phyloP scores from a whole-genome alignment of 2,797 vertebrate genomes.

The Tadarida brasiliensis region DNA sequence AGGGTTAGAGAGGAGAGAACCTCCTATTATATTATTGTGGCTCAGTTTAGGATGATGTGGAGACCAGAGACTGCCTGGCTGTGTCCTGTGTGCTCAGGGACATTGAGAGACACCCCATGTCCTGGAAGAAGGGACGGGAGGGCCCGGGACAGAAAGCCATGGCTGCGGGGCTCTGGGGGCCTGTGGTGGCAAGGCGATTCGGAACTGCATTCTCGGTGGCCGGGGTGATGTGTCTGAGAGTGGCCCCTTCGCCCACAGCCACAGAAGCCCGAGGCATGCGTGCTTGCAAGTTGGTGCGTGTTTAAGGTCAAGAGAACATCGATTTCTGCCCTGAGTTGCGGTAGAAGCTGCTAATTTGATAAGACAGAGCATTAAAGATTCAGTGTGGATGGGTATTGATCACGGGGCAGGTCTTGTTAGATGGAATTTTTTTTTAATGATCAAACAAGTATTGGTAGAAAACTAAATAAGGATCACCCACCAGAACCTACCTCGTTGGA shows the following conservation, averaged over 20 bases:
- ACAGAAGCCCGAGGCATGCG: fast-evolving
- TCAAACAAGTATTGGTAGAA: slow-evolving; percentile 78
- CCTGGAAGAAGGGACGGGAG: neutral
- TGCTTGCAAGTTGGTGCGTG: slow-evolving; percentile 61
- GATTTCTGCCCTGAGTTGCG: slow-evolving; percentile 76
- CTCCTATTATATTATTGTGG: neutral
- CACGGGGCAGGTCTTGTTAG: slow-evolving; percentile 76
- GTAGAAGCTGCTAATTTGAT: slow-evolving; percentile 79
- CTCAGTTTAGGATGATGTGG: neutral
- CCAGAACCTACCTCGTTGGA: neutral
- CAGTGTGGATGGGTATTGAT: slow-evolving; percentile 72
- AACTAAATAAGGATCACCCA: slow-evolving; percentile 60
- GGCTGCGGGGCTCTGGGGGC: neutral
- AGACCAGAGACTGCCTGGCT: neutral
- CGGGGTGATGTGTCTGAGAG: fast-evolving
- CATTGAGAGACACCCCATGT: neutral
- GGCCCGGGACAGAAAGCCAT: neutral
- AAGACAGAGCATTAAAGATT: slow-evolving; percentile 81
- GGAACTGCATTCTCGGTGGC: fast-evolving
- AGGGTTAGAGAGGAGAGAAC: neutral
- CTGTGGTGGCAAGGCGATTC: fast-evolving
- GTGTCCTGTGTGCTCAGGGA: neutral
- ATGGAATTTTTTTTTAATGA: slow-evolving; percentile 67
- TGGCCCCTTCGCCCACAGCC: neutral
- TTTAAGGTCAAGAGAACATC: slow-evolving; percentile 72